Conservation (phyloP, 2,113 vertebrate species). For the Mus musculus region DNA sequence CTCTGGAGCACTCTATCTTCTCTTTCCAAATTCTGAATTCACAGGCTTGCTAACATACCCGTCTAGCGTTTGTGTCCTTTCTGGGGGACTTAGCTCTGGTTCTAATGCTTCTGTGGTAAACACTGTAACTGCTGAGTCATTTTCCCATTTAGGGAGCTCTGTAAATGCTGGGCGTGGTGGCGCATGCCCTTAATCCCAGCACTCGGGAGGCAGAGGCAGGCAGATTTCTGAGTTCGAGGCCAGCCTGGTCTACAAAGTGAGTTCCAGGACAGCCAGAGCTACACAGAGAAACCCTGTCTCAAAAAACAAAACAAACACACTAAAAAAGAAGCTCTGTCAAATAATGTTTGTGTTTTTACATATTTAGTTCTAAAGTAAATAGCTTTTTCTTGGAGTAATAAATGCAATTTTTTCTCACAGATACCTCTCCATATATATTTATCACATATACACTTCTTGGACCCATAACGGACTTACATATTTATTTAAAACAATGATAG, state of each 20-base stretch:
- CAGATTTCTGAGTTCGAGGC: too few species aligned
- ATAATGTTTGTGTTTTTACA: conserved; percentile 12
- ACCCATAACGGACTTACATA: not conserved
- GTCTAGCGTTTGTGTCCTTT: not conserved
- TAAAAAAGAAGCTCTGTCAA: too few species aligned
- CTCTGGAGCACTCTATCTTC: not conserved
- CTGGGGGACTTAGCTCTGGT: not conserved
- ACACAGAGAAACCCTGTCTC: too few species aligned
- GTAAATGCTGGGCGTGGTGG: not conserved
- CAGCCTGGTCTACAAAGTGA: too few species aligned
- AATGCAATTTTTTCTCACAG: not conserved
- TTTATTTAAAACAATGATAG: not conserved
- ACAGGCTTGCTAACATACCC: not conserved
- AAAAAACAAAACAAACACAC: too few species aligned
- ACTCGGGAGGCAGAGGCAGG: too few species aligned
- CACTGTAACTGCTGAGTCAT: not conserved
- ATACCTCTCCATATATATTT: not conserved
- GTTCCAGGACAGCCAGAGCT: too few species aligned
- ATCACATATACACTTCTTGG: not conserved
- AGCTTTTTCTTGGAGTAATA: not conserved
- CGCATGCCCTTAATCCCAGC: too few species aligned
- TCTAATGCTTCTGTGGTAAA: not conserved
- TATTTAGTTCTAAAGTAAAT: conserved; percentile 29
- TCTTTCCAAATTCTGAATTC: not conserved
- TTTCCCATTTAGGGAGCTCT: not conserved